These are phyloP conservation scores for Ispidina picta DNA, from an alignment of 2,797 vertebrate genomes.

Conservation along the genomic window DNA sequence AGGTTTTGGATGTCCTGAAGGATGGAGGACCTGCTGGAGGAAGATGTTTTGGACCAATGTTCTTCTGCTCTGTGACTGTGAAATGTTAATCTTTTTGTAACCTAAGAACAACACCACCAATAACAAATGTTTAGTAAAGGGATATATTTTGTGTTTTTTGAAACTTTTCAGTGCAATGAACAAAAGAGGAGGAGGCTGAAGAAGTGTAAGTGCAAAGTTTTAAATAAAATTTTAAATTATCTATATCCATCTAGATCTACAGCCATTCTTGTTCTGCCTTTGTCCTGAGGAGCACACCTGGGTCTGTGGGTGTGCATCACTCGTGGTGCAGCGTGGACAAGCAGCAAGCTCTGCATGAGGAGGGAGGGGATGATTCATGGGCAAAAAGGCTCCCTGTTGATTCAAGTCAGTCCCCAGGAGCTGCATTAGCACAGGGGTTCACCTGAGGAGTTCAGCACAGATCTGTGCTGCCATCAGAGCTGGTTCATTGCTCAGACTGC, in stretches of 20 bases:
- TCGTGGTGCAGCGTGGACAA: background rate
- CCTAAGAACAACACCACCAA: conserved; percentile 56
- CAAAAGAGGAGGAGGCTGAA: conserved; percentile 72
- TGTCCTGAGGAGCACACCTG: background rate
- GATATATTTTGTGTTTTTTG: conserved; percentile 86
- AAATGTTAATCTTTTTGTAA: conserved; percentile 86
- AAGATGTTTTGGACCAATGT: conserved; percentile 72
- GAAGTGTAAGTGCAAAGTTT: conserved; percentile 77
- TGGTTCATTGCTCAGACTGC: background rate
- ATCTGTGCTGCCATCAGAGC: background rate
- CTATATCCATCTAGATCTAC: conserved; percentile 57
- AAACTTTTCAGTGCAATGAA: conserved; percentile 83
- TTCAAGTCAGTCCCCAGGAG: background rate
- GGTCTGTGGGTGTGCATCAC: background rate
- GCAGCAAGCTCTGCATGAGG: background rate
- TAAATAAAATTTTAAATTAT: conserved; percentile 81
- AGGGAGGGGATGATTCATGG: background rate
- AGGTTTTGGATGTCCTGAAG: conserved; percentile 58
- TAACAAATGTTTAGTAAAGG: conserved; percentile 75
- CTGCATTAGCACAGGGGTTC: background rate
- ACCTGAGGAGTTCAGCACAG: background rate
- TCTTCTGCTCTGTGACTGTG: conserved; percentile 86
- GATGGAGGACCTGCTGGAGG: conserved; percentile 70
- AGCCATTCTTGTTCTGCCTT: conserved; percentile 48
- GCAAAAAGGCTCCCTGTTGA: background rate